These are phyloP conservation scores for Drosophila pectinifera DNA, from an alignment of 1,140 invertebrate species.

Conservation along the genomic window DNA sequence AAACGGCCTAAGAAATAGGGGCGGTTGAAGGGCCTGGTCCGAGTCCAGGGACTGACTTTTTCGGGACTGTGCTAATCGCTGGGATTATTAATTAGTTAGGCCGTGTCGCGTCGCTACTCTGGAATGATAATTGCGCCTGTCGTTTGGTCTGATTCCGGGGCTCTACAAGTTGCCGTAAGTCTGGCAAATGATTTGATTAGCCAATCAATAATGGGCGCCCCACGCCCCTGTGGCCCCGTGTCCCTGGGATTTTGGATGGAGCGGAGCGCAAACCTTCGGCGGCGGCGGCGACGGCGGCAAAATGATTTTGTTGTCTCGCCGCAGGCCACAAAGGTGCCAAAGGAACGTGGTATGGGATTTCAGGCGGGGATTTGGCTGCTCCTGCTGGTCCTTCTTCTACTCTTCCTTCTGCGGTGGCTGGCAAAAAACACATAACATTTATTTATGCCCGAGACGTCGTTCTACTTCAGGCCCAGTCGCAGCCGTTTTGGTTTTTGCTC, in stretches of 20 bases:
- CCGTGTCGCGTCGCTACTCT: conserved; percentile 59
- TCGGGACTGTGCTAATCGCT: conserved; percentile 62
- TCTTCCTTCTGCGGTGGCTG: conserved; percentile 73
- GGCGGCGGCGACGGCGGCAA: conserved; percentile 62
- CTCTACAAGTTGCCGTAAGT: conserved; percentile 46
- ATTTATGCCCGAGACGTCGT: conserved; percentile 72
- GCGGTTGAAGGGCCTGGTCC: not conserved
- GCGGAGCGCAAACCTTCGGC: conserved; percentile 63
- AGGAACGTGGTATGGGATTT: conserved; percentile 48
- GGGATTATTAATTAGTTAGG: conserved; percentile 80
- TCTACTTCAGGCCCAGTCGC: conserved; percentile 24
- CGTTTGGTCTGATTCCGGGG: conserved; percentile 45
- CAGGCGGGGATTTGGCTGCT: conserved; percentile 64
- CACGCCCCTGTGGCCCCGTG: conserved; percentile 24
- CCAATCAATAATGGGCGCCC: conserved; percentile 76
- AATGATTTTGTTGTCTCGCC: conserved; percentile 85
- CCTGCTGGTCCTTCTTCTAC: conserved; percentile 31
- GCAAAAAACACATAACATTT: conserved; percentile 83
- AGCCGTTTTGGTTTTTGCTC: conserved; percentile 47
- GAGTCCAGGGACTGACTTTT: conserved; percentile 14
- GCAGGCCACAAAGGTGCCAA: conserved; percentile 82
- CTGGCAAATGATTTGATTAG: conserved; percentile 79
- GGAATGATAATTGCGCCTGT: conserved; percentile 83
- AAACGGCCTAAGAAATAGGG: conserved; percentile 54
- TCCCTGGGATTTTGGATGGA: conserved; percentile 4